These are phyloP conservation scores for Drosophila pandora DNA, from an alignment of 1,140 invertebrate genomes.

Conservation along the genomic window DNA sequence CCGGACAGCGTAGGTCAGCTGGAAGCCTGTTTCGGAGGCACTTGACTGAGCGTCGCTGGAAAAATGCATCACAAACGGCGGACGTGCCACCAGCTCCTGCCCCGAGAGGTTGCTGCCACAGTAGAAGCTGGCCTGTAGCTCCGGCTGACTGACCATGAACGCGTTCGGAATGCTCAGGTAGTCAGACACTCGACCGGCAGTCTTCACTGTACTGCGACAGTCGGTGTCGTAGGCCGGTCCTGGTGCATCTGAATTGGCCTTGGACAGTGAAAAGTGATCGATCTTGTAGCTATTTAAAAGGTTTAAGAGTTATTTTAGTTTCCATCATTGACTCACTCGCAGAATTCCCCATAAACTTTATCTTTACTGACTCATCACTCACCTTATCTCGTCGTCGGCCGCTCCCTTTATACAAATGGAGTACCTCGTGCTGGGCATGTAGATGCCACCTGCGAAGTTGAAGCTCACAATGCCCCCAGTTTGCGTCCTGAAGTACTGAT, in stretches of 20 bases:
- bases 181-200: constrained; percentile 55
- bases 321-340: not conserved
- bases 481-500: constrained; percentile 56
- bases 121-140: constrained; percentile 68
- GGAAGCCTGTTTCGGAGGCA: constrained; percentile 64
- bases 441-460: constrained; percentile 61
- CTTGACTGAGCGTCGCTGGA: constrained; percentile 69
- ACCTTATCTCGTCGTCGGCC: constrained; percentile 61
- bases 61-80: constrained; percentile 65
- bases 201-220: constrained; percentile 66
- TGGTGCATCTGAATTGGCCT: constrained; percentile 24
- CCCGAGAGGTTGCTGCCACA: constrained; percentile 56
- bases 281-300: constrained; percentile 50
- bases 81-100: constrained; percentile 44
- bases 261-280: constrained; percentile 62
- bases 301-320: not conserved
- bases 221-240: constrained; percentile 64
- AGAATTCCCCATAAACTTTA: not conserved
- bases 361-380: constrained; percentile 2
- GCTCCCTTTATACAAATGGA: constrained; percentile 59
- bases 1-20: constrained; percentile 59
- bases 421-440: constrained; percentile 62
- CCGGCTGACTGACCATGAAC: constrained; percentile 37
- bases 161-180: constrained; percentile 67
- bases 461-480: constrained; percentile 63